phyloP scores from a whole-genome alignment of 1,140 invertebrate species.

The Mesaphorura yosii region DNA sequence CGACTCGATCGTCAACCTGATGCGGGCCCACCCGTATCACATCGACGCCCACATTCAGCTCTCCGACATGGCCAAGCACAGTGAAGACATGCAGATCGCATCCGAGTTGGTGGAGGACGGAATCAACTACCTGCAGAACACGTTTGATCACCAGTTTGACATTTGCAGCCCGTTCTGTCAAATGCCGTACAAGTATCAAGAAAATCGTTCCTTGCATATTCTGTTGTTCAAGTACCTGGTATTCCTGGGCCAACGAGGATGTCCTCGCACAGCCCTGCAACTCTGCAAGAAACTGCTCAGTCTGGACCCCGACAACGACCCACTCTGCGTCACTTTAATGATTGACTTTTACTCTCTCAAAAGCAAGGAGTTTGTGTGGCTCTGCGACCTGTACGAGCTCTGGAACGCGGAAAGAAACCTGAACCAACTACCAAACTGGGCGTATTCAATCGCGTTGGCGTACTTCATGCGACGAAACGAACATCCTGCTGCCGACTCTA shows the following conservation, averaged over 20 bases:
- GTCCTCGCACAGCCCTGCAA: conserved; percentile 68
- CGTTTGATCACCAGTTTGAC: conserved; percentile 70
- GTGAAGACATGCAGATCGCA: conserved; percentile 65
- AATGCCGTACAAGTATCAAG: conserved; percentile 65
- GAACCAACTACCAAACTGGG: conserved; percentile 73
- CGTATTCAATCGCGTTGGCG: conserved; percentile 69
- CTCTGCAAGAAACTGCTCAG: conserved; percentile 62
- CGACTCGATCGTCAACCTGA: conserved; percentile 53
- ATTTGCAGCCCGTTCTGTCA: conserved; percentile 59
- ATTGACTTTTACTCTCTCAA: conserved; percentile 80
- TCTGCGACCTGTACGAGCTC: conserved; percentile 53
- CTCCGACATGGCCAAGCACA: conserved; percentile 65
- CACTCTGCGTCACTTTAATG: conserved; percentile 62
- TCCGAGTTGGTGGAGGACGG: conserved; percentile 66
- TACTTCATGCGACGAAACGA: conserved; percentile 44
- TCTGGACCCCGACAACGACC: conserved; percentile 72
- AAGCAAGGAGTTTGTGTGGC: conserved; percentile 69
- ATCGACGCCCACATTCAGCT: conserved; percentile 75
- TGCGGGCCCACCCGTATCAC: conserved; percentile 57
- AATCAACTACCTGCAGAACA: conserved; percentile 60
- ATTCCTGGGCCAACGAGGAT: conserved; percentile 65
- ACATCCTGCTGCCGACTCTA: not conserved
- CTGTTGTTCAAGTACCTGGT: conserved; percentile 72
- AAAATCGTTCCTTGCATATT: conserved; percentile 73
- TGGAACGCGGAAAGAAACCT: conserved; percentile 58